Evolutionary conservation across 2,888 invertebrate genomes (phyloP).

Genomic region (Ormyrus thymus): DNA sequence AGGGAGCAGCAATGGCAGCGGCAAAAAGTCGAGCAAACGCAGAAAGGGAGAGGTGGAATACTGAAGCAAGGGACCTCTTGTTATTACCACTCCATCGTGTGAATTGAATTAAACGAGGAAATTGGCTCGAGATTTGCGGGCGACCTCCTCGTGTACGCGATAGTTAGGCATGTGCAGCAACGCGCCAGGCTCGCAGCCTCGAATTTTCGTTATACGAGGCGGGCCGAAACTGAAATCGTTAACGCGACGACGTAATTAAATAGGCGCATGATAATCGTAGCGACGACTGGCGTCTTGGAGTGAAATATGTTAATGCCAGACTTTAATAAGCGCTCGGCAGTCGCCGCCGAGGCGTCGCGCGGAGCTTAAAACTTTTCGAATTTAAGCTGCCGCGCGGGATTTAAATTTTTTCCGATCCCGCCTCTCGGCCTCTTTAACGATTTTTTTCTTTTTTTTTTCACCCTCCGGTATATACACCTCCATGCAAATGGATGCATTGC

Average conservation of each 20-base stretch:
- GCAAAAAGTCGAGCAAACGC: neutral
- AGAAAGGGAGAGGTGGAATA: neutral
- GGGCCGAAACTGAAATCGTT: neutral
- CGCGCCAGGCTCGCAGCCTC: neutral
- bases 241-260: constrained; percentile 35
- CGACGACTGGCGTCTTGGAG: neutral
- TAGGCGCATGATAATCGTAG: constrained; percentile 28
- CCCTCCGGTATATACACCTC: constrained; percentile 8
- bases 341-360: neutral
- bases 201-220: constrained; percentile 29
- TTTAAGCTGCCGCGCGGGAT: constrained; percentile 17
- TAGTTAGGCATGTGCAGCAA: neutral
- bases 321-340: too few species aligned
- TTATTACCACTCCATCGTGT: constrained; percentile 49
- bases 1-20: neutral
- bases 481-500: constrained; percentile 35
- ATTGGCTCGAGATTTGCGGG: constrained; percentile 35
- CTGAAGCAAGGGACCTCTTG: neutral
- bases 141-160: neutral
- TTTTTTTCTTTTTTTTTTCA: neutral
- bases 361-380: constrained; percentile 36
- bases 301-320: constrained; percentile 37
- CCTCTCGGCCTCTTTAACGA: neutral
- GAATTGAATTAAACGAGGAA: constrained; percentile 50
- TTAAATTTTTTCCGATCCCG: constrained; percentile 37